phyloP scores from a whole-genome alignment of 2,113 vertebrate genomes.

The Myotis davidii region DNA sequence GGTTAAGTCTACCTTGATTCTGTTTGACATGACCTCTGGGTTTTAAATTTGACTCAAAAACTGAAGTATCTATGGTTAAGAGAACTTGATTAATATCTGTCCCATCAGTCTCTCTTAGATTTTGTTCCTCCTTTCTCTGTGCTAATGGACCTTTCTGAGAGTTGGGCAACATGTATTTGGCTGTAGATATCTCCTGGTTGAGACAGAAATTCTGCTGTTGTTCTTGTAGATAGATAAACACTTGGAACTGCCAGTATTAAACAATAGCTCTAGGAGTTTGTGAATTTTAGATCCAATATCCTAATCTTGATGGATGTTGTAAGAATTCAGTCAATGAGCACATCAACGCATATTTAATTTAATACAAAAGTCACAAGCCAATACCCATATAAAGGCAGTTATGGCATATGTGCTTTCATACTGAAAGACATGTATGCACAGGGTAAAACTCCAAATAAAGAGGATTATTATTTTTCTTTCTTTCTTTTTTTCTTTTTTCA shows the following conservation, averaged over 20 bases:
- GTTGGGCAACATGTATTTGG: not conserved
- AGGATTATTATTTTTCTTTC: conserved; percentile 13
- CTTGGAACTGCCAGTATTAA: not conserved
- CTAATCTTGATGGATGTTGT: conserved; percentile 19
- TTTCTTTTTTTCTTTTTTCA: conserved; percentile 33
- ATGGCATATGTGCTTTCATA: not conserved
- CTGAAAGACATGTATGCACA: not conserved
- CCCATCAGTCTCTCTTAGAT: not conserved
- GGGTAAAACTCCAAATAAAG: conserved; percentile 1
- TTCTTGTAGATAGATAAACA: not conserved
- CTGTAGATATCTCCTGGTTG: not conserved
- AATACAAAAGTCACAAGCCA: not conserved
- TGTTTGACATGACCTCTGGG: not conserved
- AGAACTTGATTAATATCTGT: not conserved
- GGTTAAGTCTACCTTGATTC: not conserved
- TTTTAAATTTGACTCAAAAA: conserved; percentile 27
- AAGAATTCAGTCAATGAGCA: not conserved
- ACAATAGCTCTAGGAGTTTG: not conserved
- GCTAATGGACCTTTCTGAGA: not conserved
- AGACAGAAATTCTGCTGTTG: not conserved
- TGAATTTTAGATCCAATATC: not conserved
- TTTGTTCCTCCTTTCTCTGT: not conserved
- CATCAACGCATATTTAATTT: not conserved
- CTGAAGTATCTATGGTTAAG: not conserved
- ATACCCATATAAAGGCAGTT: not conserved